Conservation (phyloP, 2,113 vertebrate genomes). For the Crocuta crocuta region DNA sequence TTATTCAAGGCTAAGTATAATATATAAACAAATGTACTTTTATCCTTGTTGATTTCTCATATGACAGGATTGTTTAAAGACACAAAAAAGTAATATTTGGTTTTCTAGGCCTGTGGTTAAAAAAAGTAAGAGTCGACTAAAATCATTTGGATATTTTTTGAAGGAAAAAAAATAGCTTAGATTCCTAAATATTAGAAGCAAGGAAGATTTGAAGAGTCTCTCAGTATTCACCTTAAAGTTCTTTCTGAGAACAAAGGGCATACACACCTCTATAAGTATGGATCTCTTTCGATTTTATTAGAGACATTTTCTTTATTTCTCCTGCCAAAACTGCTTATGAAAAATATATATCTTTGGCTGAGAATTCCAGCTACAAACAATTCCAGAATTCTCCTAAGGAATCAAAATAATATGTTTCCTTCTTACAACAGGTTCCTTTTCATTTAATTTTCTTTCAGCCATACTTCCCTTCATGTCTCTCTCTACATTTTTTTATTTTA, state of each 20-base stretch:
- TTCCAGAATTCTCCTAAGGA: conserved; percentile 24
- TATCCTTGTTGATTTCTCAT: conserved; percentile 9
- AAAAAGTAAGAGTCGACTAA: conserved; percentile 17
- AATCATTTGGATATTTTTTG: conserved; percentile 33
- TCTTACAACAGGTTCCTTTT: conserved; percentile 31
- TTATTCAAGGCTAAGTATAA: neutral
- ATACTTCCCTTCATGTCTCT: neutral
- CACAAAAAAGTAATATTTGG: neutral
- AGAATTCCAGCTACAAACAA: conserved; percentile 58
- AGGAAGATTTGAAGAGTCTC: neutral
- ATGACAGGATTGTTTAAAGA: neutral
- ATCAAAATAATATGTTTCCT: conserved; percentile 10
- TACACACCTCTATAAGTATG: neutral
- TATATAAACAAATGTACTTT: neutral
- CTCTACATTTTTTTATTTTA: conserved; percentile 56
- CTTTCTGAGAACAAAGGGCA: neutral
- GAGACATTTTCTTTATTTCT: conserved; percentile 28
- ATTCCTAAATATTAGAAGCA: neutral
- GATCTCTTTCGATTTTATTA: conserved; percentile 53
- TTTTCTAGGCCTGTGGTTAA: conserved; percentile 36
- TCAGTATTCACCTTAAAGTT: neutral
- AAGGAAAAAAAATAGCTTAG: neutral
- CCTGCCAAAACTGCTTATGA: conserved; percentile 12
- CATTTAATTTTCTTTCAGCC: conserved; percentile 36
- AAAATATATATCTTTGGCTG: conserved; percentile 22